phyloP scores from a whole-genome alignment of 2,888 invertebrate species.

The Acleris literana region DNA sequence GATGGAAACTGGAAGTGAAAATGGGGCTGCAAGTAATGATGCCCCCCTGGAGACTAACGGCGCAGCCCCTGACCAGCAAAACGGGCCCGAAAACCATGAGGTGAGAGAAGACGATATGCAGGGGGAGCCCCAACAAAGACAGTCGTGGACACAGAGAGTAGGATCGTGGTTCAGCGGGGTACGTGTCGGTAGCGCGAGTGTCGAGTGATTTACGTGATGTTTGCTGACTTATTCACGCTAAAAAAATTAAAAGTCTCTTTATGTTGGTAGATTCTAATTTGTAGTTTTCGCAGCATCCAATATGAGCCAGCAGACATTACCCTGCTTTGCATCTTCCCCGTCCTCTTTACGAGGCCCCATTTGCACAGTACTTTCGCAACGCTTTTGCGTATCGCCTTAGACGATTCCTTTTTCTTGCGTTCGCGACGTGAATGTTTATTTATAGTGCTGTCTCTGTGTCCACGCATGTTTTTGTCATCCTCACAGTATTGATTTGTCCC shows the following conservation, averaged over 20 bases:
- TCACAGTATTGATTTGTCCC: constrained; percentile 44
- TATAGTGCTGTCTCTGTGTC: constrained; percentile 75
- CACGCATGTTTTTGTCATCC: constrained; percentile 78
- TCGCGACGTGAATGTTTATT: constrained; percentile 52
- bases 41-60: constrained; percentile 81
- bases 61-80: constrained; percentile 69
- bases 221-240: constrained; percentile 59
- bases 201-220: constrained; percentile 61
- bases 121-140: constrained; percentile 78
- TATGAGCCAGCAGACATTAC: constrained; percentile 71
- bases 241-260: neutral
- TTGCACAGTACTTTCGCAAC: constrained; percentile 72
- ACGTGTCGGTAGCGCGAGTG: constrained; percentile 83
- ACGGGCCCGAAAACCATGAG: constrained; percentile 77
- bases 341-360: constrained; percentile 76
- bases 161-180: constrained; percentile 88
- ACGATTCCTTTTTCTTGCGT: constrained; percentile 50
- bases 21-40: constrained; percentile 64
- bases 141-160: constrained; percentile 88
- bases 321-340: constrained; percentile 63
- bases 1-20: constrained; percentile 75
- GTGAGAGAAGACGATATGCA: constrained; percentile 77
- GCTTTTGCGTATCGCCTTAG: constrained; percentile 55
- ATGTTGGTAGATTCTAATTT: neutral
- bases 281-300: constrained; percentile 7